These are phyloP conservation scores for Sesia apiformis DNA, from an alignment of 2,888 invertebrate species.

Conservation along the genomic window DNA sequence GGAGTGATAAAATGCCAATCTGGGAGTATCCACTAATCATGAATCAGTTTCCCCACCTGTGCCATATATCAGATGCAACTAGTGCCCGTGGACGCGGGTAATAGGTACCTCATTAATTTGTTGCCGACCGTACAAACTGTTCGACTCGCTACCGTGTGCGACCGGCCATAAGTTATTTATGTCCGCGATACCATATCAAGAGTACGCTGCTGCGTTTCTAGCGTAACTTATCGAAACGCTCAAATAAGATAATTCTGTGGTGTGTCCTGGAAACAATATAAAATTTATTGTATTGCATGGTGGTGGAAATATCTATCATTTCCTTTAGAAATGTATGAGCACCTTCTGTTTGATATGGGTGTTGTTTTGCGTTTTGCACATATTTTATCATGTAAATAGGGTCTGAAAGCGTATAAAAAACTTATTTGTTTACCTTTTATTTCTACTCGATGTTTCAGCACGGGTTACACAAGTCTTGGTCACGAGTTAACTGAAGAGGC, in stretches of 20 bases:
- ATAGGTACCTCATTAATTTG: conserved; percentile 23
- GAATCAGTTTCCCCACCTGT: background rate
- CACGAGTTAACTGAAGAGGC: too few species aligned
- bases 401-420: too few species aligned
- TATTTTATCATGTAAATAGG: too few species aligned
- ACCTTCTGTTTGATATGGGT: too few species aligned
- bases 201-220: conserved; percentile 5
- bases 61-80: conserved; percentile 1
- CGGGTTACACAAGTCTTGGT: too few species aligned
- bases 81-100: conserved; percentile 9
- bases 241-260: background rate
- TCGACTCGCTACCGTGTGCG: conserved; percentile 18
- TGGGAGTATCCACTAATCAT: background rate
- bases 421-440: too few species aligned
- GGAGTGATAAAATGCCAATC: background rate
- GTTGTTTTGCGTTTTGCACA: too few species aligned
- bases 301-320: background rate
- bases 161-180: conserved; percentile 18
- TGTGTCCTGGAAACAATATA: background rate
- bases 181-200: conserved; percentile 16
- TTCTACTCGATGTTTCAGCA: too few species aligned
- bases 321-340: background rate
- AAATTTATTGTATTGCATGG: background rate
- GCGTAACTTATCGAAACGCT: background rate
- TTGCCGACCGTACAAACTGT: conserved; percentile 15